Conservation (phyloP, 30 jellyfish, hydroid and myxozoan genomes). For the Hydractinia echinata region DNA sequence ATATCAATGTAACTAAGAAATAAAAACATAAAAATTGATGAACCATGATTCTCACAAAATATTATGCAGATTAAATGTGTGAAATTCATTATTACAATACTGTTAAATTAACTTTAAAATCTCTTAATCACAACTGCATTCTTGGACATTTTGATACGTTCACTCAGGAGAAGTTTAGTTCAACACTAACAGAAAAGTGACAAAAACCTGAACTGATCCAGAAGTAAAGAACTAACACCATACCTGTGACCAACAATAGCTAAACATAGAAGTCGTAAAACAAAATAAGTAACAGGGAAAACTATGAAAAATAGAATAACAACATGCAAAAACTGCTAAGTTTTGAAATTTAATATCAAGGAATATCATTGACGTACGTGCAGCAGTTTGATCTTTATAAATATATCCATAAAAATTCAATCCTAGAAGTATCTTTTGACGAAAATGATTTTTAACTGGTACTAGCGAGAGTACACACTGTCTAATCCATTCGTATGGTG, state of each 20-base stretch:
- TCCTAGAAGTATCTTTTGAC: constrained; percentile 87
- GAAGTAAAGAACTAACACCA: constrained; percentile 8
- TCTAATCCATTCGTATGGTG: constrained; percentile 85
- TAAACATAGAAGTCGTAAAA: constrained; percentile 4
- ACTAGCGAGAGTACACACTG: constrained; percentile 66
- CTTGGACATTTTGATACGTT: too few relatives aligned
- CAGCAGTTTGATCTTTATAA: constrained; percentile 55
- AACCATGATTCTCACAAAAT: background rate
- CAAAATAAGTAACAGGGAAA: background rate
- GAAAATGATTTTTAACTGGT: constrained; percentile 47
- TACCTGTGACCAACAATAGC: constrained; percentile 85
- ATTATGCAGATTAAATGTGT: too few relatives aligned
- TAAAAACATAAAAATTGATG: background rate
- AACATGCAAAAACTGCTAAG: background rate
- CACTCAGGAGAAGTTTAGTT: too few relatives aligned
- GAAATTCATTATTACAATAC: too few relatives aligned
- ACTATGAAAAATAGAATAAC: background rate
- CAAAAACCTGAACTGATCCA: too few relatives aligned
- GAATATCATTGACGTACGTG: constrained; percentile 53
- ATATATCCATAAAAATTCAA: constrained; percentile 83
- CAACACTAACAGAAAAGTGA: too few relatives aligned
- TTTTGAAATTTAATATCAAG: background rate
- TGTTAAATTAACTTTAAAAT: background rate
- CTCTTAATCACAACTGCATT: too few relatives aligned
- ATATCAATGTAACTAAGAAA: constrained; percentile 57